These are phyloP conservation scores for Merodon equestris DNA, from an alignment of 2,888 invertebrate species.

Conservation along the genomic window DNA sequence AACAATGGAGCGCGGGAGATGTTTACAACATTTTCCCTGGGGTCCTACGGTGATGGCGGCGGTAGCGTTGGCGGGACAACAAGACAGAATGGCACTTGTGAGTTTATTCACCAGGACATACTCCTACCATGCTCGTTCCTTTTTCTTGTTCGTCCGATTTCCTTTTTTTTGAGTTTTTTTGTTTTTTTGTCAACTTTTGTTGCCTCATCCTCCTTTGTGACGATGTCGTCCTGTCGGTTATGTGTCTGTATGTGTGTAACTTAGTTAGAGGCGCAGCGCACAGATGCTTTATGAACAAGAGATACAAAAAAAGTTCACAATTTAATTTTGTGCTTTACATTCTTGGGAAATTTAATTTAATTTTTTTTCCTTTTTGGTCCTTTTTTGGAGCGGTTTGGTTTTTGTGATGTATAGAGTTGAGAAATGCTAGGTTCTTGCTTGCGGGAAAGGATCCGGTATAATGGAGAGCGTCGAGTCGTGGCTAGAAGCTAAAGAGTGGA, in stretches of 20 bases:
- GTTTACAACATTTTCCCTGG: constrained; percentile 39
- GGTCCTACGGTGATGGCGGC: constrained; percentile 5
- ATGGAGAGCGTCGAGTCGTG: too few relatives aligned
- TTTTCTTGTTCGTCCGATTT: not conserved
- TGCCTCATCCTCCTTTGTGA: constrained; percentile 19
- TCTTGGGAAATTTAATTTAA: constrained; percentile 43
- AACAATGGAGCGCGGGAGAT: constrained; percentile 31
- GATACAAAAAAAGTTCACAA: constrained; percentile 25
- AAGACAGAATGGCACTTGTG: constrained; percentile 41
- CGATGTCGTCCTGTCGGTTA: too few relatives aligned
- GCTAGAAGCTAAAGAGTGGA: too few relatives aligned
- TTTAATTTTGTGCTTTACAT: constrained; percentile 52
- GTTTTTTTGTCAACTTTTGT: constrained; percentile 14
- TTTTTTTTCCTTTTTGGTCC: not conserved
- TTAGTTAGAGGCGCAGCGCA: constrained; percentile 38
- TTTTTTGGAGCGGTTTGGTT: not conserved
- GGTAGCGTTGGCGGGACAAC: constrained; percentile 1
- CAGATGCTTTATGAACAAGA: constrained; percentile 34
- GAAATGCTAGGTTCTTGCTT: too few relatives aligned
- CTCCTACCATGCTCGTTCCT: constrained; percentile 21
- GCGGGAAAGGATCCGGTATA: too few relatives aligned
- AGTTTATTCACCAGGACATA: constrained; percentile 61
- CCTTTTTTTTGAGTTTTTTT: not conserved
- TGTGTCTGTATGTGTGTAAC: constrained; percentile 24
- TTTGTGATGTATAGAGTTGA: not conserved